Conservation (phyloP, 1,140 invertebrate genomes). For the Scaptomyza pallida region DNA sequence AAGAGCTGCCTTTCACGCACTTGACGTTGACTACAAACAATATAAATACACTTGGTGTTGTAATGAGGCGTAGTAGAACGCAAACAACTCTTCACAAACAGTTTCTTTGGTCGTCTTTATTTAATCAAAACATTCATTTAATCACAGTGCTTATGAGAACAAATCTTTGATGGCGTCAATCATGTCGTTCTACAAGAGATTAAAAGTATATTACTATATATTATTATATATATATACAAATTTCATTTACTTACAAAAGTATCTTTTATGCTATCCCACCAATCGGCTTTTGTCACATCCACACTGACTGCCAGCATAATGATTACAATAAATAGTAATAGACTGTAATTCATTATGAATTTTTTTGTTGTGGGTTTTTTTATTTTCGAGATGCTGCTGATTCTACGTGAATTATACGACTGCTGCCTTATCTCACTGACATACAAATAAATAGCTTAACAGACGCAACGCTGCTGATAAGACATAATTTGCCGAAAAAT, state of each 20-base stretch:
- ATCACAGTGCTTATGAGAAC: constrained; percentile 9
- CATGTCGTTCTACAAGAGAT: constrained; percentile 21
- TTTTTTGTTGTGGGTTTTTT: background rate
- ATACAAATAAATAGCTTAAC: constrained; percentile 40
- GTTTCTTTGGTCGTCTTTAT: background rate
- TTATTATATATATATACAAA: no score
- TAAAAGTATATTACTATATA: no score
- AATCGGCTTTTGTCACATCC: constrained; percentile 13
- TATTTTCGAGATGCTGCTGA: constrained; percentile 21
- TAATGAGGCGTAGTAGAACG: background rate
- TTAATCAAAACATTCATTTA: background rate
- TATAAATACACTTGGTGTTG: constrained; percentile 2
- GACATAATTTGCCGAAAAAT: constrained; percentile 35
- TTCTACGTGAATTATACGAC: constrained; percentile 26
- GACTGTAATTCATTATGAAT: constrained; percentile 31
- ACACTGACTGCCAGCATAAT: constrained; percentile 31
- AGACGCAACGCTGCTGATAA: constrained; percentile 26
- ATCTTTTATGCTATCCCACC: constrained; percentile 41
- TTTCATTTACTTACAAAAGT: constrained; percentile 32
- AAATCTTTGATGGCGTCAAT: constrained; percentile 38
- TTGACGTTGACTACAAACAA: constrained; percentile 11
- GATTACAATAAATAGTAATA: constrained; percentile 20
- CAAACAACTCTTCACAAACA: background rate
- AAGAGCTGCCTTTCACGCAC: constrained; percentile 58
- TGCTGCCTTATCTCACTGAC: constrained; percentile 23